phyloP scores from a whole-genome alignment of 2,113 vertebrate species.

The Eudyptes chrysolophus region DNA sequence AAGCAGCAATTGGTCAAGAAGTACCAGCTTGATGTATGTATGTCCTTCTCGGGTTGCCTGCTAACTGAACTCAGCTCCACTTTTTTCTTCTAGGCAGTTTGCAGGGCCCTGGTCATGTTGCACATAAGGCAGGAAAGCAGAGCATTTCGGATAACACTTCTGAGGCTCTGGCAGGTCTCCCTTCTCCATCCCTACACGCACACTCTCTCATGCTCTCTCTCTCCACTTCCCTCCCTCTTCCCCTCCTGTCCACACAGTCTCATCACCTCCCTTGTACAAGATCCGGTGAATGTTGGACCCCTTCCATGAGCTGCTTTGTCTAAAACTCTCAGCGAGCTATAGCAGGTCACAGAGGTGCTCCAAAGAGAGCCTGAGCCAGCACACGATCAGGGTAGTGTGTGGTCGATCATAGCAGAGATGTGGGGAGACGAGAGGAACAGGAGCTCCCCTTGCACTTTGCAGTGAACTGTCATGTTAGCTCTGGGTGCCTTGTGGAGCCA shows the following conservation, averaged over 20 bases:
- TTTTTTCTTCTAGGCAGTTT: neutral
- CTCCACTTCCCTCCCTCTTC: neutral
- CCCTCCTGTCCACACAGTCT: neutral
- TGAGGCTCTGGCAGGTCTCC: neutral
- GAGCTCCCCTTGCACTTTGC: neutral
- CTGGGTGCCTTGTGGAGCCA: neutral
- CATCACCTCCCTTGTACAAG: neutral
- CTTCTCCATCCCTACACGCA: neutral
- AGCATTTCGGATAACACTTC: neutral
- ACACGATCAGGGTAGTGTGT: neutral
- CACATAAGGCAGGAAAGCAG: neutral
- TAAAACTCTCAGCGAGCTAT: neutral
- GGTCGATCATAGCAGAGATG: neutral
- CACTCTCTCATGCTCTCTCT: neutral
- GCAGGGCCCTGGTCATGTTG: neutral
- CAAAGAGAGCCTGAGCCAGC: neutral
- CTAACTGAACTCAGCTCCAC: neutral
- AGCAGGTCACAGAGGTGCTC: neutral
- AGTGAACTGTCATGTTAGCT: neutral
- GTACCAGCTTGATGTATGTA: neutral
- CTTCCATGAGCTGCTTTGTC: neutral
- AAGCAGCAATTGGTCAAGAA: neutral
- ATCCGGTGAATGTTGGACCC: rapidly evolving
- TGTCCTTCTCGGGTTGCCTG: neutral
- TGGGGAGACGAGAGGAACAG: neutral